Conservation (phyloP, 1,140 invertebrate genomes). For the Eciton burchellii region DNA sequence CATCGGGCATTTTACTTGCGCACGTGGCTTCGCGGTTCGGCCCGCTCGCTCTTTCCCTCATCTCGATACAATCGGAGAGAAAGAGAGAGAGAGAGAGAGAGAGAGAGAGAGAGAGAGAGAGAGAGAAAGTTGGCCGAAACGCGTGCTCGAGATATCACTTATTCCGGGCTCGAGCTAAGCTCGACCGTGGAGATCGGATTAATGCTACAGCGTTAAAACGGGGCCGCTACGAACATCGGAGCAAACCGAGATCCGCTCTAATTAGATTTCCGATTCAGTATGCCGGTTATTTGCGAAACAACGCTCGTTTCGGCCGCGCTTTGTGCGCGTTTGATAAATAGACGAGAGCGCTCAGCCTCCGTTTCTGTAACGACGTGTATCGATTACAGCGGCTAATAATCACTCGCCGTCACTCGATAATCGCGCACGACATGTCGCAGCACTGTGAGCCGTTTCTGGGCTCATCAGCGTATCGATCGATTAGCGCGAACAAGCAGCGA, state of each 20-base stretch:
- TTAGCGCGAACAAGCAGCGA: no score
- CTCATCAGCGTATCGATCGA: no score
- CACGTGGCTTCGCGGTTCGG: no score
- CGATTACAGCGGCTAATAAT: constrained; percentile 43
- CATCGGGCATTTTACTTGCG: no score
- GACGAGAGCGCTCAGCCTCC: not conserved
- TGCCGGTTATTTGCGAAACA: constrained; percentile 22
- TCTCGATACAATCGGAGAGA: no score
- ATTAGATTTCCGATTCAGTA: constrained; percentile 55
- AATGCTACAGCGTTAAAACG: constrained; percentile 20
- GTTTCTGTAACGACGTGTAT: constrained; percentile 51
- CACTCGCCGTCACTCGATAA: constrained; percentile 63
- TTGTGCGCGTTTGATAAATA: constrained; percentile 56
- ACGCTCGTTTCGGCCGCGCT: constrained; percentile 30
- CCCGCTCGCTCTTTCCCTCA: no score
- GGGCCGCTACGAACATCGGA: constrained; percentile 3
- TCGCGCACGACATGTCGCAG: no score
- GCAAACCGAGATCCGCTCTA: constrained; percentile 34
- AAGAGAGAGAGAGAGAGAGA: no score
- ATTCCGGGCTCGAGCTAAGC: not conserved
- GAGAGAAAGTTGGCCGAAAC: not conserved
- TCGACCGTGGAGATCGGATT: constrained; percentile 12
- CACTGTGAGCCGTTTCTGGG: no score
- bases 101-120: no score
- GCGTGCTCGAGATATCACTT: not conserved